Evolutionary conservation across 2,888 invertebrate species (phyloP), one percentile per base, ranked within the genome.

Genomic region (Zonitis immaculata): DNA sequence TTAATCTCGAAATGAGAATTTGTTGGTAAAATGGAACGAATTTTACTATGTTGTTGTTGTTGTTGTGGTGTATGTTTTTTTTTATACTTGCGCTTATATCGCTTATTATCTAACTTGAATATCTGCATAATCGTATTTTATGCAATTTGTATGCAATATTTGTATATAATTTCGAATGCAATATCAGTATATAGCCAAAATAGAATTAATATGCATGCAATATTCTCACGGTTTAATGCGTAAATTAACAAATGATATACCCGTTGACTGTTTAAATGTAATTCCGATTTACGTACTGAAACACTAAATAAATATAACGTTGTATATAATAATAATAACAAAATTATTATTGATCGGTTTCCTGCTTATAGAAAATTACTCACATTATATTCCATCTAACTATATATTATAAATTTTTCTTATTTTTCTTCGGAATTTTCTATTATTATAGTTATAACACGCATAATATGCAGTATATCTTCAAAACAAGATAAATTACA

Each of bases 201-300:
- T 54, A 56, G 48, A 59, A 59, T 59, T 59, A 59, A 59, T 61
- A 59, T 61, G 61, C 61, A 59, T 58, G 53, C 39, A 54, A 44
- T 32, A 16, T 53, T 47, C 51, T 57, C 52, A 54, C 53, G 59
- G 54, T 57, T 60, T 56, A 53, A 56, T 59, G 60, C 59, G 57
- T 54, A 56, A 62, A 60, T 62, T 59, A 60, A 59, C 59, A 50
- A 57, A 58, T 55, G 52, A 58, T 55, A 48, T 12, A 20, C 26
- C 46, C 20, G 22, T 9, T 25, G 42, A 49, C 48, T 50, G 51
- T 43, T 54, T 51, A 54, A 42, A 54, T n/a, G n/a, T n/a, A n/a
- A n/a, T n/a, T n/a, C n/a, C n/a, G n/a, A n/a, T n/a, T n/a, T 39
- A 25, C 49, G 32, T 8, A 14, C 28, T 28, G n/a, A n/a, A n/a